Evolutionary conservation across 1,140 invertebrate species (phyloP).

Genomic region (Nixonia krombeini): DNA sequence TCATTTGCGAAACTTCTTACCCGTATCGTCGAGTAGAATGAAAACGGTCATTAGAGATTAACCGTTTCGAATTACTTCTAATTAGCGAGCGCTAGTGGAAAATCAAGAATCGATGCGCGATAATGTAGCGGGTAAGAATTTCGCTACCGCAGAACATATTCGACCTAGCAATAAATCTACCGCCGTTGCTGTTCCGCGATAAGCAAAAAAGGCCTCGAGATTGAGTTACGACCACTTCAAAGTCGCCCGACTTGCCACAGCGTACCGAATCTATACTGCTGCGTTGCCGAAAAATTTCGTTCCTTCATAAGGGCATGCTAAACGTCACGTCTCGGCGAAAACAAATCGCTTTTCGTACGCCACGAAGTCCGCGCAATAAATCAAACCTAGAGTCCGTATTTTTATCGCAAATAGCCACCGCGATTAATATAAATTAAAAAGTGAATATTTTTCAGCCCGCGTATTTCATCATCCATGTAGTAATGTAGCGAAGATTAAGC

Average conservation of each 20-base stretch:
- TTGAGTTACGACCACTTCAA: conserved; percentile 60
- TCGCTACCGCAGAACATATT: conserved; percentile 51
- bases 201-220: conserved; percentile 57
- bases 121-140: conserved; percentile 48
- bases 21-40: conserved; percentile 11
- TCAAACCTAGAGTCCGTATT: no score
- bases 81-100: conserved; percentile 8
- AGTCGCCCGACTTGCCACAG: conserved; percentile 48
- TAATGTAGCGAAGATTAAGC: no score
- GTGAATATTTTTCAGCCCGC: no score
- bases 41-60: background rate
- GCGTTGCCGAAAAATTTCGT: conserved; percentile 37
- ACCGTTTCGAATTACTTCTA: background rate
- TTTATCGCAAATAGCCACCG: no score
- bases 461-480: no score
- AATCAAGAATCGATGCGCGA: conserved; percentile 44
- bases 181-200: conserved; percentile 58
- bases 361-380: background rate
- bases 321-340: no score
- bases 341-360: conserved; percentile 20
- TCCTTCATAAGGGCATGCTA: conserved; percentile 26
- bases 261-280: conserved; percentile 40
- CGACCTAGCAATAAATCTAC: conserved; percentile 59
- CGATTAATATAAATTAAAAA: no score
- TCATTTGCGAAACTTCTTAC: conserved; percentile 21